Evolutionary conservation across 2,888 invertebrate genomes (phyloP).

Genomic region (Rambutsinella grinnellia): DNA sequence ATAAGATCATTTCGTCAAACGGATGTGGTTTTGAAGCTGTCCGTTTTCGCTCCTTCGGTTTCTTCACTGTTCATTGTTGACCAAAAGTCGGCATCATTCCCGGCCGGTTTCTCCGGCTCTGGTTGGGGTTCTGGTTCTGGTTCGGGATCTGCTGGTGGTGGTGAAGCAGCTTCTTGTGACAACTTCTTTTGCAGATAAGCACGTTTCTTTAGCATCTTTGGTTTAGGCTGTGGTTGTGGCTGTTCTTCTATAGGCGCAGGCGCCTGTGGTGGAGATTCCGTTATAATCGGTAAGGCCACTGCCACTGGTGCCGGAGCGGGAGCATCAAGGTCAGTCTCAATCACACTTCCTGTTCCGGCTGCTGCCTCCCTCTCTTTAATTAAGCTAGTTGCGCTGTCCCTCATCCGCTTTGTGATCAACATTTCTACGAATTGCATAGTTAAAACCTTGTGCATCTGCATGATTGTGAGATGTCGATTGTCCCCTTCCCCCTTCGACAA

Average conservation of each 20-base stretch:
- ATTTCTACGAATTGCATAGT: slow-evolving; percentile 33
- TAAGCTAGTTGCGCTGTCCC: slow-evolving; percentile 4
- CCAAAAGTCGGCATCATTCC: slow-evolving; percentile 37
- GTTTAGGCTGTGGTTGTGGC: slow-evolving; percentile 3
- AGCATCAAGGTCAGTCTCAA: slow-evolving; percentile 50
- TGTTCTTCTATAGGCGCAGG: neutral
- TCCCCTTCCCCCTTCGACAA: slow-evolving; percentile 32
- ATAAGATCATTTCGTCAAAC: slow-evolving; percentile 14
- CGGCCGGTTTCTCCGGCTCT: slow-evolving; percentile 30
- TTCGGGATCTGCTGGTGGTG: neutral
- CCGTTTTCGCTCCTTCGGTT: slow-evolving; percentile 4
- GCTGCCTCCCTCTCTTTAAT: neutral
- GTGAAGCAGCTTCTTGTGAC: neutral
- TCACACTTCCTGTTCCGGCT: slow-evolving; percentile 11
- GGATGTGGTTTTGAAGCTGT: slow-evolving; percentile 40
- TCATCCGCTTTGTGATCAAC: slow-evolving; percentile 22
- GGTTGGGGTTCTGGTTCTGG: neutral
- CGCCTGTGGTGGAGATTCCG: no score
- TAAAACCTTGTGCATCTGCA: slow-evolving; percentile 38
- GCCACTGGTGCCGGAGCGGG: slow-evolving; percentile 2
- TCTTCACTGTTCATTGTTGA: slow-evolving; percentile 17
- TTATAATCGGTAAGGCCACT: neutral
- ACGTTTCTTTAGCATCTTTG: slow-evolving; percentile 9
- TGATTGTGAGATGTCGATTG: neutral
- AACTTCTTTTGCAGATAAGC: slow-evolving; percentile 8